These are phyloP conservation scores for Halcyon smyrnensis DNA, from an alignment of 2,797 vertebrate genomes.

Conservation along the genomic window DNA sequence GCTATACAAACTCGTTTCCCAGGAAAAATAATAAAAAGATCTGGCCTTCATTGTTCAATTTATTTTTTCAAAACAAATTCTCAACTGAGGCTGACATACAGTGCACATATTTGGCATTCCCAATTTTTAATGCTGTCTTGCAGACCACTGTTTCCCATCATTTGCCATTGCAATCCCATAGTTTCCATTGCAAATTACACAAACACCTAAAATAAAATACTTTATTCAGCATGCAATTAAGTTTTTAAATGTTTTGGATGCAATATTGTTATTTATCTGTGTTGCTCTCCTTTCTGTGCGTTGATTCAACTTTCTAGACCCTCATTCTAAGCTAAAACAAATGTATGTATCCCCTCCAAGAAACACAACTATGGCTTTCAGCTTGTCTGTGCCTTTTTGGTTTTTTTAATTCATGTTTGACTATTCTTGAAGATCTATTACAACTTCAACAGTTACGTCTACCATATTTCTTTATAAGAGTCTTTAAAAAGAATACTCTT, in stretches of 20 bases:
- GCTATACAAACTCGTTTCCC: slow-evolving; percentile 52
- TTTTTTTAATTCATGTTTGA: neutral
- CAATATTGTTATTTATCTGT: neutral
- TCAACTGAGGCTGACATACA: slow-evolving; percentile 5
- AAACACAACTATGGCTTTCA: neutral
- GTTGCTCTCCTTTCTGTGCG: neutral
- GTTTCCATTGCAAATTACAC: slow-evolving; percentile 6
- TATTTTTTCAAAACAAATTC: slow-evolving; percentile 57
- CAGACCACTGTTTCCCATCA: slow-evolving; percentile 47
- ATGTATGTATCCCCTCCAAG: neutral
- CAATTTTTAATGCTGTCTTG: slow-evolving; percentile 57
- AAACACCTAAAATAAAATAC: neutral
- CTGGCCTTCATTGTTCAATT: slow-evolving; percentile 49
- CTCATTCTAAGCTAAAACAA: neutral
- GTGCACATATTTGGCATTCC: slow-evolving; percentile 63
- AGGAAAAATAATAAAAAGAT: slow-evolving; percentile 48
- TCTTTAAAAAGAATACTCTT: neutral
- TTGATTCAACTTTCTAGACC: neutral
- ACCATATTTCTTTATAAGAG: neutral
- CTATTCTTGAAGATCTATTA: neutral
- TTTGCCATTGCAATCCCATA: neutral
- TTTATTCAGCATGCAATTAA: neutral
- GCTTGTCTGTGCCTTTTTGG: neutral
- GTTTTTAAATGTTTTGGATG: neutral
- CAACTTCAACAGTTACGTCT: neutral